Percentiles rank a stretch among this genome's conserved stretches.
Conservation (phyloP, 2,113 vertebrate species). For the Thamnophis sirtalis region DNA sequence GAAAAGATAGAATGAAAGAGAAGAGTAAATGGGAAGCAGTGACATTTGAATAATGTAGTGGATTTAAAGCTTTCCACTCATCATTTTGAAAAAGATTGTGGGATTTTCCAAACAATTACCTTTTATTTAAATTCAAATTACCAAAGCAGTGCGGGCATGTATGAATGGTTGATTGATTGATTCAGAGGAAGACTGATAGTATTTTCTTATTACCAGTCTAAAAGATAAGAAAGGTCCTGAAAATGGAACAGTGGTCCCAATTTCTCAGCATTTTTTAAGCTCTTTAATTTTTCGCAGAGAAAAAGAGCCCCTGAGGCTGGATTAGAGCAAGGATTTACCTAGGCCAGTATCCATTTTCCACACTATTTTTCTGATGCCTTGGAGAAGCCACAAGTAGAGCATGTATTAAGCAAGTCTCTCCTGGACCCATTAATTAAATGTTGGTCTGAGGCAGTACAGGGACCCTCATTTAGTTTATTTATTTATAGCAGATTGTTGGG, state of each 20-base stretch:
- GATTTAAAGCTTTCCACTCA: not conserved
- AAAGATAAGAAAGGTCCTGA: not conserved
- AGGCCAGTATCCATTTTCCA: not conserved
- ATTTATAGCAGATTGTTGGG: not conserved
- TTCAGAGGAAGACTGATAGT: not conserved
- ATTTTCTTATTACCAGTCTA: not conserved
- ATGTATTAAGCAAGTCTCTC: not conserved
- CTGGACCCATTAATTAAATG: not conserved
- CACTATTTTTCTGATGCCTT: not conserved
- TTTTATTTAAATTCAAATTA: not conserved
- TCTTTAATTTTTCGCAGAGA: not conserved
- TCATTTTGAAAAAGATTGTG: not conserved
- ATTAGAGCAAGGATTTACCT: not conserved
- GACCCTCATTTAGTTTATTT: not conserved
- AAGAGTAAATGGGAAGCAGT: not conserved
- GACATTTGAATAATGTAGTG: not conserved
- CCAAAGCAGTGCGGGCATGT: not conserved
- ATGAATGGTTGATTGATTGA: not conserved
- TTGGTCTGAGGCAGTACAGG: not conserved
- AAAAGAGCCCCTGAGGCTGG: not conserved
- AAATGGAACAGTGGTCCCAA: not conserved
- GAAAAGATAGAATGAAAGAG: not conserved
- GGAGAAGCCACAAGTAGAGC: not conserved
- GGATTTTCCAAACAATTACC: not conserved
- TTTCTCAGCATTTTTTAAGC: not conserved